These are phyloP conservation scores for Geothlypis trichas DNA, from an alignment of 2,113 vertebrate genomes.

Conservation along the genomic window DNA sequence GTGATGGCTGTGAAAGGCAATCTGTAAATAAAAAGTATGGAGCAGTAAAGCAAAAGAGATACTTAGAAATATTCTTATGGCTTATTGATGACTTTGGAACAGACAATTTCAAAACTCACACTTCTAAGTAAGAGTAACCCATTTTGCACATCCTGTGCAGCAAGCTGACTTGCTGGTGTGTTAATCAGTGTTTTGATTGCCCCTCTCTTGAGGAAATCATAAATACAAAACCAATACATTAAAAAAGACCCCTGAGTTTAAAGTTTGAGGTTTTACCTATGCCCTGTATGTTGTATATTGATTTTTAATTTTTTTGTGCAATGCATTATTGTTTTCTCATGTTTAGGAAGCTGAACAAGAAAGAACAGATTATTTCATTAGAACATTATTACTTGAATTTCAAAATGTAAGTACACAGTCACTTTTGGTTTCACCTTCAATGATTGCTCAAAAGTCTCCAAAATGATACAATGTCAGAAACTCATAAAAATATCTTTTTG, in stretches of 20 bases:
- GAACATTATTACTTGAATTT: conserved; percentile 88
- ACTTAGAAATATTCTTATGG: neutral
- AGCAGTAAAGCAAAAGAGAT: neutral
- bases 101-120: neutral
- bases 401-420: conserved; percentile 84
- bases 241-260: neutral
- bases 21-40: neutral
- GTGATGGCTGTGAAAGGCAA: neutral
- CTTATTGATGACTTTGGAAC: neutral
- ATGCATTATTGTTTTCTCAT: conserved; percentile 5
- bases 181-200: neutral
- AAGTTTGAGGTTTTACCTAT: neutral
- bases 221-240: neutral
- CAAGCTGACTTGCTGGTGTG: neutral
- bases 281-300: neutral
- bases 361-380: conserved; percentile 93
- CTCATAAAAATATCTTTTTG: neutral
- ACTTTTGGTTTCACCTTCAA: neutral
- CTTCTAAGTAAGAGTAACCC: neutral
- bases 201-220: neutral
- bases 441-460: neutral
- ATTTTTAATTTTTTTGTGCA: neutral
- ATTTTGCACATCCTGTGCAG: neutral
- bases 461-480: neutral
- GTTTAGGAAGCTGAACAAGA: conserved; percentile 90